These are phyloP conservation scores for Drosophila borborema DNA, from an alignment of 2,888 invertebrate genomes.

Conservation along the genomic window DNA sequence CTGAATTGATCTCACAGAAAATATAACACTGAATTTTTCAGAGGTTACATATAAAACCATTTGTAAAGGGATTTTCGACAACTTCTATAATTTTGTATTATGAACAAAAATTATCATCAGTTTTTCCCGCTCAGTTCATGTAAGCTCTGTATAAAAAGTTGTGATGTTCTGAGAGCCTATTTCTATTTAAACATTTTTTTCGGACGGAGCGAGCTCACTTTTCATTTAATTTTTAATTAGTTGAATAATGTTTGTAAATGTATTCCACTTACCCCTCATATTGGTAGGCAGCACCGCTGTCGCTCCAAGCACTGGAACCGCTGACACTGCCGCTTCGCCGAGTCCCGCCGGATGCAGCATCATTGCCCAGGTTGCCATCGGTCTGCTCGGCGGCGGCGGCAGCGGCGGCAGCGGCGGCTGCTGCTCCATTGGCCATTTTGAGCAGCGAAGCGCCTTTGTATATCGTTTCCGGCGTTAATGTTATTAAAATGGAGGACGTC, in stretches of 20 bases:
- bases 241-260: conserved; percentile 4
- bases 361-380: conserved; percentile 31
- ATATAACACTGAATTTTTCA: too few relatives aligned
- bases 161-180: too few relatives aligned
- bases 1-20: neutral
- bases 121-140: too few relatives aligned
- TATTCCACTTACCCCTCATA: conserved; percentile 81
- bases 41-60: too few relatives aligned
- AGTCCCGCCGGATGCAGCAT: conserved; percentile 23
- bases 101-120: too few relatives aligned
- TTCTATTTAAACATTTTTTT: neutral
- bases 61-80: too few relatives aligned
- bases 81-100: too few relatives aligned
- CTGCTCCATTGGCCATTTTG: conserved; percentile 78
- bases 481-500: conserved; percentile 82
- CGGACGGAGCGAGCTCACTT: neutral
- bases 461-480: conserved; percentile 85
- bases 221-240: conserved; percentile 2
- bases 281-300: conserved; percentile 69
- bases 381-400: conserved; percentile 22
- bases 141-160: too few relatives aligned
- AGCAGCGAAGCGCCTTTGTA: conserved; percentile 84
- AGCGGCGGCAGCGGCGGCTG: conserved; percentile 15
- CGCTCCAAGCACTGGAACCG: conserved; percentile 44
- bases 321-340: conserved; percentile 35